A percentile compares a stretch with the other conserved stretches of the same genome.
phyloP scores from a whole-genome alignment of 2,113 vertebrate genomes.

The Bufo bufo region DNA sequence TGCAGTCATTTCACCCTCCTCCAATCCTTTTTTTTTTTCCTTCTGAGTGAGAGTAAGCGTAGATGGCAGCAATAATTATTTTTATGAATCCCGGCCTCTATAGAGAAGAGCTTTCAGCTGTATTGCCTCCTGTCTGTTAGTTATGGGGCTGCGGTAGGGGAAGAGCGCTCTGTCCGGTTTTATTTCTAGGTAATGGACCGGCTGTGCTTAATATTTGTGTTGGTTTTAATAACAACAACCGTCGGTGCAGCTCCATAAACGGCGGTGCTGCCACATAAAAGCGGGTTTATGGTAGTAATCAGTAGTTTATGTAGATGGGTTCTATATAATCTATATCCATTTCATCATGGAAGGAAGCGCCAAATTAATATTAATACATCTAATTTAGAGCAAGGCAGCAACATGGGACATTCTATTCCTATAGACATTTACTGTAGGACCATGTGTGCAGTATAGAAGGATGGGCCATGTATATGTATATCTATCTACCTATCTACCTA shows the following conservation, averaged over 20 bases:
- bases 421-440: too few relatives aligned
- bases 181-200: slow-evolving; percentile 17
- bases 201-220: slow-evolving; percentile 27
- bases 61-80: slow-evolving; percentile 44
- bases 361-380: too few relatives aligned
- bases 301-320: neutral
- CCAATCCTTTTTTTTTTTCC: slow-evolving; percentile 60
- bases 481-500: too few relatives aligned
- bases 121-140: neutral
- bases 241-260: neutral
- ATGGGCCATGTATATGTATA: too few relatives aligned
- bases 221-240: neutral
- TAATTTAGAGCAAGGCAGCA: too few relatives aligned
- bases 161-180: neutral
- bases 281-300: neutral
- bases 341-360: too few relatives aligned
- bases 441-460: too few relatives aligned
- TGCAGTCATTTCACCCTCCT: slow-evolving; percentile 68
- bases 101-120: neutral
- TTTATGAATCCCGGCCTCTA: slow-evolving; percentile 24
- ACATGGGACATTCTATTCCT: too few relatives aligned
- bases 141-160: neutral
- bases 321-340: too few relatives aligned
- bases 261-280: neutral
- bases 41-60: neutral